Percentiles rank a stretch among this genome's conserved stretches.
phyloP scores from a whole-genome alignment of 1,140 invertebrate genomes.

The Drosophila truncata region DNA sequence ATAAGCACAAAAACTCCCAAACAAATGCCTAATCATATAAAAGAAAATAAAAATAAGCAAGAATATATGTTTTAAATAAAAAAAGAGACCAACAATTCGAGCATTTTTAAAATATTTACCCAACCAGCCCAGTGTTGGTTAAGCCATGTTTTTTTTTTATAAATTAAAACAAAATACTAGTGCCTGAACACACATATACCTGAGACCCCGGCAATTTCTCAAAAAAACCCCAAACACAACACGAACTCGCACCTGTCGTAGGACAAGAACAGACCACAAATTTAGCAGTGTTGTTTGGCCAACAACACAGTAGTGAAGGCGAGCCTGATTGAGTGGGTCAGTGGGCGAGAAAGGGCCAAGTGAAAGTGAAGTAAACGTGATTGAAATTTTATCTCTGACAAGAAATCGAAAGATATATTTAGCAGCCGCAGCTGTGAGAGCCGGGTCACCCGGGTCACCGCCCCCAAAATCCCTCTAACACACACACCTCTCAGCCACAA shows the following conservation, averaged over 20 bases:
- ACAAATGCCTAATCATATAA: neutral
- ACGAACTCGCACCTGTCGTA: conserved; percentile 3
- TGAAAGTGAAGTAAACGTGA: conserved; percentile 77
- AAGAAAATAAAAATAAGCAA: neutral
- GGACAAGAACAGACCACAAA: neutral
- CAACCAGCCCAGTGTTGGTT: neutral
- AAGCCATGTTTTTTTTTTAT: neutral
- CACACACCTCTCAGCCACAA: conserved; percentile 22
- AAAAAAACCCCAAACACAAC: neutral
- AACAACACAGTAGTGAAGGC: conserved; percentile 13
- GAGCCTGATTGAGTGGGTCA: conserved; percentile 46
- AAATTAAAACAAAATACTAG: neutral
- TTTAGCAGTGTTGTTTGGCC: conserved; percentile 16
- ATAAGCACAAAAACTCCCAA: neutral
- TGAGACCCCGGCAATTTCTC: neutral
- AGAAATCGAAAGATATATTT: conserved; percentile 66
- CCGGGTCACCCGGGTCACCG: conserved; percentile 35
- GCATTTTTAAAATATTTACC: too few species aligned
- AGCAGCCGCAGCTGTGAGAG: conserved; percentile 49
- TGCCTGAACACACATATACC: too few species aligned
- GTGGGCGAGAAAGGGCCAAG: conserved; percentile 37
- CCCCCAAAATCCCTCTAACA: conserved; percentile 18
- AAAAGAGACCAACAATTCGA: neutral
- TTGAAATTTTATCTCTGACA: conserved; percentile 79
- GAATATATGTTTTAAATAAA: neutral